Base-by-base conservation (phyloP, 2,113 vertebrate genomes). In the Dryoscopus gambensis region DNA sequence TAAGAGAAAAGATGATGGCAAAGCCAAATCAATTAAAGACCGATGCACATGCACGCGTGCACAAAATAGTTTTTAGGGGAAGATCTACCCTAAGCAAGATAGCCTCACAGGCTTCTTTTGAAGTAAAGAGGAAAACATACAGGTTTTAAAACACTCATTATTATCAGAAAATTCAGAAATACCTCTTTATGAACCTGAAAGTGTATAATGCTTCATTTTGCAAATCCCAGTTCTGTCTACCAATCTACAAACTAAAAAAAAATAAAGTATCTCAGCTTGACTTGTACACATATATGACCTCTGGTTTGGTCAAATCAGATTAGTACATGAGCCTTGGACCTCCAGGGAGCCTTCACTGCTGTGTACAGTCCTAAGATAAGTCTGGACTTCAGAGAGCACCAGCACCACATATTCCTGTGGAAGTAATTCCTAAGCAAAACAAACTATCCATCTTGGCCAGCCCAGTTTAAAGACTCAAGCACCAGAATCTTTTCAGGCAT, bases 21-120 rank as follows among this genome's bases (percentile, higher is more conserved):
- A 90, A 57, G 39, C 35, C 53, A 89, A 87, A 75, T 11, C 33
- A 49, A 44, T 23, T 82, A 50, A 49, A 89, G 57, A 91, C 13
- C 0, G 0, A 77, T 33, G 28, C 31, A 81, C 3, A 10, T 9
- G 18, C 19, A 44, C 21, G 40, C 23, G 16, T 14, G 27, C 17
- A 77, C 62, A 57, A 40, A 92, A 31, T 2, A 39, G 16, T 19
- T 94, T 81, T 77, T 81, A 86, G 46, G 13, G 52, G 28, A 93
- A 59, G 35, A 47, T 47, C 50, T 55, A 70, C 65, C 52, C 59
- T 68, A 84, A 55, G 14, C 56, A 67, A 88, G 40, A 74, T 27
- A 63, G 2, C 53, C 15, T 64, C 62, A 49, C 1, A 87, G 27
- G 44, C 13, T n/a, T 74, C 89, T 30, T 71, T 84, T 52, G 46